Conservation (phyloP, 1,140 invertebrate genomes). For the Brachionus paranguensis region DNA sequence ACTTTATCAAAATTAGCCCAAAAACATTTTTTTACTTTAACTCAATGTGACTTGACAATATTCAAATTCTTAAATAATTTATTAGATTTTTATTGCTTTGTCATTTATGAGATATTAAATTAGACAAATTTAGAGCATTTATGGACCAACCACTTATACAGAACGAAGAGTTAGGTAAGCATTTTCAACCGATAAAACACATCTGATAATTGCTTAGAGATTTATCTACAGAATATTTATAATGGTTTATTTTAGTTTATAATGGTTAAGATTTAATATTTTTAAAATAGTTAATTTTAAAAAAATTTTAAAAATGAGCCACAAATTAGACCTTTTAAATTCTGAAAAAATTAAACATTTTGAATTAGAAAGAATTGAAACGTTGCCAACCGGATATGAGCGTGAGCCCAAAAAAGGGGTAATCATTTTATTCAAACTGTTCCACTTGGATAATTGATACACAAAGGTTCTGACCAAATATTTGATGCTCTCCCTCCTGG, state of each 20-base stretch:
- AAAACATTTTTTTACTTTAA: no score
- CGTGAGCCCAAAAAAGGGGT: neutral
- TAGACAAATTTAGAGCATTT: no score
- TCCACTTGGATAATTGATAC: no score
- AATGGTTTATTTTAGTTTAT: neutral
- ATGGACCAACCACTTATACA: neutral
- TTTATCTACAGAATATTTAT: neutral
- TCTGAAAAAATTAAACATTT: neutral
- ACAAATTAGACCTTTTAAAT: neutral
- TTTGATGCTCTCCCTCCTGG: slow-evolving; percentile 72
- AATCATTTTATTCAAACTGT: neutral
- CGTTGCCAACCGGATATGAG: neutral
- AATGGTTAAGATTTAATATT: neutral
- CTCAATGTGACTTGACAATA: no score
- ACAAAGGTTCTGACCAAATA: slow-evolving; percentile 67
- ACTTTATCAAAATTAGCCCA: no score
- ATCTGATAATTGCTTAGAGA: neutral
- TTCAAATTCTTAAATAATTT: no score
- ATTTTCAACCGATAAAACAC: neutral
- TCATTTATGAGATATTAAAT: neutral
- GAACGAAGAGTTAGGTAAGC: neutral
- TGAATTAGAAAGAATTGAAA: slow-evolving; percentile 17
- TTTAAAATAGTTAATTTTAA: neutral
- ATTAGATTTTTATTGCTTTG: neutral
- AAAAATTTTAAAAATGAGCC: neutral